Conservation (phyloP, 2,113 vertebrate genomes). For the Larimichthys polyactis region DNA sequence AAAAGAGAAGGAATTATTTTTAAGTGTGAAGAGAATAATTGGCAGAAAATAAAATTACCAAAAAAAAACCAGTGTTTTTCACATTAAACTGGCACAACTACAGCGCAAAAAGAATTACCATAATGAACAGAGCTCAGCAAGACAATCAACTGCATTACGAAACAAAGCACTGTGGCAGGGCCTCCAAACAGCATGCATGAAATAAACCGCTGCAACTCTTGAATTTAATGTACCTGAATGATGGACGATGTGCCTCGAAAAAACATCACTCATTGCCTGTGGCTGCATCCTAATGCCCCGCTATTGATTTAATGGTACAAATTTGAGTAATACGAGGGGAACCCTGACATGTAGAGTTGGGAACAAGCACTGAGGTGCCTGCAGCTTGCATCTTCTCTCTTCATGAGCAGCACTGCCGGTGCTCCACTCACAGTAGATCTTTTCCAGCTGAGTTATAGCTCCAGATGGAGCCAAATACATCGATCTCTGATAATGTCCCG, state of each 20-base stretch:
- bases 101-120: background rate
- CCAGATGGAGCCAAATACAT: conserved; percentile 53
- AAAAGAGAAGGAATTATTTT: background rate
- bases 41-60: background rate
- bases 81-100: background rate
- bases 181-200: background rate
- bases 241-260: conserved; percentile 4
- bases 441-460: conserved; percentile 54
- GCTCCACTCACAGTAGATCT: conserved; percentile 11
- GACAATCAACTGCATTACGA: background rate
- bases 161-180: conserved; percentile 4
- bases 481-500: conserved; percentile 57
- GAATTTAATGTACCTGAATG: conserved; percentile 13
- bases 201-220: background rate
- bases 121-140: conserved; percentile 7
- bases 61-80: background rate
- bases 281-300: conserved; percentile 19
- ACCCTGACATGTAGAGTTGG: background rate
- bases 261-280: conserved; percentile 8
- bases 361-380: background rate
- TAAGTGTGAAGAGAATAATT: background rate
- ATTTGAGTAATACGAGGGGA: background rate
- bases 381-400: conserved; percentile 4
- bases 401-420: background rate
- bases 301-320: conserved; percentile 8